Evolutionary conservation across 2,113 vertebrate species (phyloP), one percentile per base, ranked within the genome.

Genomic region (Herpetotheres cachinnans): DNA sequence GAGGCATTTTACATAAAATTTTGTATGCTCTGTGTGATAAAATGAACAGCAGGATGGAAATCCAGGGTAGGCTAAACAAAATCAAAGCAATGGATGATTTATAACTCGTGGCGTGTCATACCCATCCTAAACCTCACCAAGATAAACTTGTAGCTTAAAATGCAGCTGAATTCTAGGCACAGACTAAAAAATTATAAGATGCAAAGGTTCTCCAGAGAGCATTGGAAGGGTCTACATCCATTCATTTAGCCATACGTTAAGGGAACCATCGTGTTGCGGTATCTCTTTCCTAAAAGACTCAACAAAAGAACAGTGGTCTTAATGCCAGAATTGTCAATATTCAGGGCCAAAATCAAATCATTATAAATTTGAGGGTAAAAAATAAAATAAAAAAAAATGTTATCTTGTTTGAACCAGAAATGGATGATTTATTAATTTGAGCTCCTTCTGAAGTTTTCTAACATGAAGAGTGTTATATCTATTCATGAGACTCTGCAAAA

Each of bases 401-500:
- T 61, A 49, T 61, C 32, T 74, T 36, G 7, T 79, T 90, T 88
- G 38, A 66, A 17, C 83, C 88, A 55, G 34, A 61, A 87, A 49
- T 36, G 14, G 29, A 5, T 18, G 12, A 34, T 36, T 95, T 79
- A 70, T 72, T 92, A 42, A 85, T 90, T 85, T 81, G 89, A 95
- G 61, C 36, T 54, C 22, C 22, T 74, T 50, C 70, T 86, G 78
- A 90, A 93, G 92, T 92, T 97, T 97, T 74, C 88, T 76, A 87
- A 77, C 61, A 79, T 77, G 66, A 72, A 44, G 73, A 26, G 32
- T n/a, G 76, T 62, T 94, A 27, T 73, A 89, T 95, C 89, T 82
- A 52, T 84, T 63, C 85, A 65, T 86, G 88, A 96, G 96, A 97
- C 34, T 73, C 84, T 90, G 93, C 87, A 78, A 66, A 95, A 85